Conservation (phyloP, 1,140 invertebrate genomes). For the Adelges cooleyi region DNA sequence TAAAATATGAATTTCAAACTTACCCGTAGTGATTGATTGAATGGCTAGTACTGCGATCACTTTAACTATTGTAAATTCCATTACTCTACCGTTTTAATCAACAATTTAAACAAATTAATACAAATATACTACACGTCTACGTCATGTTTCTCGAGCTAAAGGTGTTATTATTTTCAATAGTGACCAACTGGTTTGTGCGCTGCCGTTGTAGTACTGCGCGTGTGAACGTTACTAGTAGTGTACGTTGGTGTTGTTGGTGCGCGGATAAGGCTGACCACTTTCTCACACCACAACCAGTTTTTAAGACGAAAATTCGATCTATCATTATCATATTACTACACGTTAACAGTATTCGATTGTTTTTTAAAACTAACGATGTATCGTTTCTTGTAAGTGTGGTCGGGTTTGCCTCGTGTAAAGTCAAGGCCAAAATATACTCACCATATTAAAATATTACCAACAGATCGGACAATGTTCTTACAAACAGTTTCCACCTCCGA, state of each 20-base stretch:
- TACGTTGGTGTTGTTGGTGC: neutral
- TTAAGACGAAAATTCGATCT: constrained; percentile 2
- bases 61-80: neutral
- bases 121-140: neutral
- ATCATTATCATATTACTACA: neutral
- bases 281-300: constrained; percentile 25
- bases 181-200: neutral
- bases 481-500: no score
- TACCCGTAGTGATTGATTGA: neutral
- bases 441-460: no score
- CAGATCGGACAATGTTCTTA: no score
- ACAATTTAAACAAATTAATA: neutral
- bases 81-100: neutral
- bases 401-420: no score
- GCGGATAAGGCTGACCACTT: constrained; percentile 20
- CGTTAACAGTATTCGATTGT: no score
- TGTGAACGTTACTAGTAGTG: neutral
- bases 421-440: no score
- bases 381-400: no score
- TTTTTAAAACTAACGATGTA: no score
- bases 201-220: neutral
- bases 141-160: constrained; percentile 13
- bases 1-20: neutral
- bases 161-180: neutral
- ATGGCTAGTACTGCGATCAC: neutral